Base-by-base conservation (phyloP, 2,113 vertebrate species). In the Scartelaos histophorus region DNA sequence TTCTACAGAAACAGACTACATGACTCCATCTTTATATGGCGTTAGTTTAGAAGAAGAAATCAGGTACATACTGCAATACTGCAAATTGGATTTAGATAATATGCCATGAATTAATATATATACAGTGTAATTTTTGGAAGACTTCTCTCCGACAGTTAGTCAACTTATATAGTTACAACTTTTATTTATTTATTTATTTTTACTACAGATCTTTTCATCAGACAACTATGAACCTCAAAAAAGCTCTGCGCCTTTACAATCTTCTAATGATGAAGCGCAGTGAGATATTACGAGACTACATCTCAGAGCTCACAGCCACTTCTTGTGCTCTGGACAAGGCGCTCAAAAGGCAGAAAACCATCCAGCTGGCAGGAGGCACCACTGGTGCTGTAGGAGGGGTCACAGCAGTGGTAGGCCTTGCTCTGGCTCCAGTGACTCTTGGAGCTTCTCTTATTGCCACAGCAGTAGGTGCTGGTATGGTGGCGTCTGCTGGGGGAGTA, bases 351-450 rank as follows among this genome's bases (percentile, higher is more conserved):
- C 57, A 13, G 54, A 92, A 85, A 72, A 80, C 73, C 45, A 82
- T 87, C 22, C 69, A 58, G 54, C 82, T 92, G 0, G 84, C 83
- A 0, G 92, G 92, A 24, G 90, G 89, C 47, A 84, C 91, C 19
- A 85, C 88, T 0, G 87, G 91, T 0, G 87, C 90, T 1, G 82
- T 90, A 3, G 93, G 92, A 46, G 91, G 90, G 11, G 82, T 88
- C 71, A 68, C 83, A 0, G 86, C 87, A 0, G 68, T 92, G 56
- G 35, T 91, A 22, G 92, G 92, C 10, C 71, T 93, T 0, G 83
- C 69, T 66, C 57, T 93, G 13, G 92, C 91, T 6, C 93, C 92
- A 0, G 0, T 86, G 3, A 93, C 91, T 53, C 22, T 93, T 57
- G 91, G 92, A 0, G n/a, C 51, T 47, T 93, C 92, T 0, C 77